phyloP scores from a whole-genome alignment of 2,797 vertebrate species.

The Microctenopoma steveboyesi region DNA sequence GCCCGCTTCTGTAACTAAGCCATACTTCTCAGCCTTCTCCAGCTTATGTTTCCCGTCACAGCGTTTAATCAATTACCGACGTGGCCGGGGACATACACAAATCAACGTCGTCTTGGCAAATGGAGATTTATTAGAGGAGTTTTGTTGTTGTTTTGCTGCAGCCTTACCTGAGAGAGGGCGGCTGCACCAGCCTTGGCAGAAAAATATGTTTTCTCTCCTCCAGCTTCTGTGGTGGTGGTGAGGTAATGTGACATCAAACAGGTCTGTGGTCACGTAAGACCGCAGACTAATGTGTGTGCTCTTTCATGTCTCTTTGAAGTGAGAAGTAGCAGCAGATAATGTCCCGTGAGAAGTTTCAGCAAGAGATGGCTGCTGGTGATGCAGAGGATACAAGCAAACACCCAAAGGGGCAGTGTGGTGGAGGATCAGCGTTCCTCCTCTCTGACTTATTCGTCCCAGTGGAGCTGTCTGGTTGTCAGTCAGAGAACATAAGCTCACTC shows the following conservation, averaged over 20 bases:
- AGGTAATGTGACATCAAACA: constrained; percentile 66
- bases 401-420: constrained; percentile 12
- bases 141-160: constrained; percentile 53
- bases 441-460: constrained; percentile 19
- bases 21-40: constrained; percentile 61
- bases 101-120: constrained; percentile 64
- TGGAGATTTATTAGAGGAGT: constrained; percentile 74
- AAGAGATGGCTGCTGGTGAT: constrained; percentile 31
- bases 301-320: constrained; percentile 67
- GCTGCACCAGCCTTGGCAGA: constrained; percentile 12
- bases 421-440: not conserved
- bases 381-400: constrained; percentile 16
- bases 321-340: constrained; percentile 59
- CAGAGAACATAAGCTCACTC: constrained; percentile 57
- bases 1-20: constrained; percentile 71
- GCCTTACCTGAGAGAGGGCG: constrained; percentile 49
- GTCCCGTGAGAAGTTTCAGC: constrained; percentile 53
- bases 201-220: constrained; percentile 14
- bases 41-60: constrained; percentile 69
- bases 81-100: constrained; percentile 60
- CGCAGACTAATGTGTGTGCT: constrained; percentile 40
- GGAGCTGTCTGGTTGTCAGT: constrained; percentile 51
- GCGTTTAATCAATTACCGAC: constrained; percentile 75
- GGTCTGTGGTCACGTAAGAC: constrained; percentile 43
- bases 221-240: constrained; percentile 16